Conservation (phyloP, 2,797 vertebrate genomes). For the Lindbergichthys nudifrons region DNA sequence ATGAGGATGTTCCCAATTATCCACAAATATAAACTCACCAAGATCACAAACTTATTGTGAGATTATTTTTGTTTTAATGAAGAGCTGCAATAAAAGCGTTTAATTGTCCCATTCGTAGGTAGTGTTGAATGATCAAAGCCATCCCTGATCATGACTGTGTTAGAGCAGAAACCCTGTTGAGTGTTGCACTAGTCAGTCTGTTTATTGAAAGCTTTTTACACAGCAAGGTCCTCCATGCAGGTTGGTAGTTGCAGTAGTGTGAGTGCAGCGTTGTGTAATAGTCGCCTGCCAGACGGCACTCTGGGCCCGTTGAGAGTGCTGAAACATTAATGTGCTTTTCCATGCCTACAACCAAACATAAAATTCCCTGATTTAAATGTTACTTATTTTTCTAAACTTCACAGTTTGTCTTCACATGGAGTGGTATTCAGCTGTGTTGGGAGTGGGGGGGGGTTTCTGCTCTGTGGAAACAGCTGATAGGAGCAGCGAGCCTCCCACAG, state of each 20-base stretch:
- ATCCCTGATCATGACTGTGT: not conserved
- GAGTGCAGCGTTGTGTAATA: constrained; percentile 73
- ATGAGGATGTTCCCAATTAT: too few species aligned
- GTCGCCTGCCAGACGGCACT: constrained; percentile 66
- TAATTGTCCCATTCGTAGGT: too few species aligned
- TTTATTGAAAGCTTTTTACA: constrained; percentile 38
- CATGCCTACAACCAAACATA: constrained; percentile 13
- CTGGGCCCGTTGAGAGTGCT: constrained; percentile 65
- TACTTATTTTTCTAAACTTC: constrained; percentile 69
- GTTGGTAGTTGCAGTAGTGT: constrained; percentile 32
- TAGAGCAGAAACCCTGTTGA: constrained; percentile 18
- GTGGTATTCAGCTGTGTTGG: constrained; percentile 24
- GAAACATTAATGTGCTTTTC: constrained; percentile 73
- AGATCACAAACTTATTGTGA: too few species aligned
- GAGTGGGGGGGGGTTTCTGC: not conserved
- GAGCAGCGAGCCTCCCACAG: constrained; percentile 29
- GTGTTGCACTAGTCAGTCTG: constrained; percentile 22
- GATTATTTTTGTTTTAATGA: too few species aligned
- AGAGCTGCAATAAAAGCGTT: too few species aligned
- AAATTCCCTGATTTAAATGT: constrained; percentile 62
- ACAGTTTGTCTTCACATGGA: constrained; percentile 50
- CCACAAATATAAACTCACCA: too few species aligned
- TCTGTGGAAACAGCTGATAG: constrained; percentile 50
- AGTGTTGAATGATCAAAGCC: too few species aligned
- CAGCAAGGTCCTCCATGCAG: constrained; percentile 39